phyloP scores from a whole-genome alignment of 2,888 invertebrate species.

The Eupsilia transversa region DNA sequence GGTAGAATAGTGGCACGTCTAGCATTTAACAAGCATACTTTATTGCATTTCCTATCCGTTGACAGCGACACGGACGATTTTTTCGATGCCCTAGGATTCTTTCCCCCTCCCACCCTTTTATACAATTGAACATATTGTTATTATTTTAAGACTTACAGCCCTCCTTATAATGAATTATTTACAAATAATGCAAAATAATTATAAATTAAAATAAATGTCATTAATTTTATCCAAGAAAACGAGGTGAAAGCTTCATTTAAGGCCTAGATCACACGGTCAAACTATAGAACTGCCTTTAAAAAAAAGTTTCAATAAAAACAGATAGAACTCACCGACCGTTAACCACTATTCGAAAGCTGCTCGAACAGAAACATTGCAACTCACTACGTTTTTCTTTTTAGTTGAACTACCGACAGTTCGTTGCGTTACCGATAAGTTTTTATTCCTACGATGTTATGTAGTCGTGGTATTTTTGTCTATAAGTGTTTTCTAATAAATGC shows the following conservation, averaged over 20 bases:
- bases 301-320: constrained; percentile 35
- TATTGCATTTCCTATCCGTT: too few species aligned
- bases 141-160: too few species aligned
- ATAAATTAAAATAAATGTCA: background rate
- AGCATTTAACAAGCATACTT: too few species aligned
- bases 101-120: too few species aligned
- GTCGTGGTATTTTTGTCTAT: background rate
- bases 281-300: constrained; percentile 17
- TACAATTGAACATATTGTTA: too few species aligned
- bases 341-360: constrained; percentile 30
- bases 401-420: constrained; percentile 10
- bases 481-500: background rate
- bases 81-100: too few species aligned
- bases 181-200: background rate
- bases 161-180: too few species aligned
- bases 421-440: constrained; percentile 20
- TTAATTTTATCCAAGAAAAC: background rate
- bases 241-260: background rate
- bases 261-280: background rate
- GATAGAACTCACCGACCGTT: constrained; percentile 8
- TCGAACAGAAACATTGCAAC: constrained; percentile 17
- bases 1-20: background rate
- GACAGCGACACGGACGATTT: too few species aligned
- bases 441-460: background rate
- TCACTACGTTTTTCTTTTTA: constrained; percentile 35